Conservation (phyloP, 1,140 invertebrate species). For the Notospermus geniculatus region DNA sequence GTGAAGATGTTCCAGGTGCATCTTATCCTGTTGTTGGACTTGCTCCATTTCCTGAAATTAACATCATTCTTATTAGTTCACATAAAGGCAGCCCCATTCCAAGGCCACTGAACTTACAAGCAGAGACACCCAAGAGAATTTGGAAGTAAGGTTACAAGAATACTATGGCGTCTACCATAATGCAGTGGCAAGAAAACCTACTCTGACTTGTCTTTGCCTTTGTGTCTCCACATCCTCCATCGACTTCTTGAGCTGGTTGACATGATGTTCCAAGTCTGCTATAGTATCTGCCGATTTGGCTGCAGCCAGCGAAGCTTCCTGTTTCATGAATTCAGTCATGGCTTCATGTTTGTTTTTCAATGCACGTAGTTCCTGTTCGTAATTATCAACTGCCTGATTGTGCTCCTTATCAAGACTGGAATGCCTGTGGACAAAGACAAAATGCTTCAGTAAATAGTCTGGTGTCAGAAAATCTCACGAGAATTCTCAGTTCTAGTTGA, state of each 20-base stretch:
- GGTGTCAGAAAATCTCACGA: no score
- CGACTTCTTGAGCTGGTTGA: constrained; percentile 41
- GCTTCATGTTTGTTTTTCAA: constrained; percentile 48
- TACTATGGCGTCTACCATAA: no score
- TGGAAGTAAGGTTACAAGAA: no score
- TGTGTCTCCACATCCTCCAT: constrained; percentile 45
- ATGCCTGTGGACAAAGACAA: constrained; percentile 20
- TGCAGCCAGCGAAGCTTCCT: constrained; percentile 45
- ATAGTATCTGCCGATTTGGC: constrained; percentile 48
- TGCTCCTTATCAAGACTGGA: constrained; percentile 38
- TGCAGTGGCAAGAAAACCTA: no score
- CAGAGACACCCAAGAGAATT: no score
- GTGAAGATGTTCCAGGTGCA: constrained; percentile 48
- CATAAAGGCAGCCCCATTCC: no score
- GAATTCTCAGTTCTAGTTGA: no score
- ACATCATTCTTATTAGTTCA: neutral
- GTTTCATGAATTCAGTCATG: constrained; percentile 46
- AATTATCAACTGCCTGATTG: constrained; percentile 31
- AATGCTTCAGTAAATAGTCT: neutral
- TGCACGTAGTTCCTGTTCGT: constrained; percentile 41
- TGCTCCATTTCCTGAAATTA: constrained; percentile 44
- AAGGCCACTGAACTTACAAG: no score
- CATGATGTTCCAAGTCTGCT: constrained; percentile 39
- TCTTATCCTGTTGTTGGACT: constrained; percentile 47
- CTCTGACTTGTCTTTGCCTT: constrained; percentile 41